Percentiles rank a stretch among this genome's conserved stretches.
These are phyloP conservation scores for Pedetes capensis DNA, from an alignment of 2,113 vertebrate species.

Conservation along the genomic window DNA sequence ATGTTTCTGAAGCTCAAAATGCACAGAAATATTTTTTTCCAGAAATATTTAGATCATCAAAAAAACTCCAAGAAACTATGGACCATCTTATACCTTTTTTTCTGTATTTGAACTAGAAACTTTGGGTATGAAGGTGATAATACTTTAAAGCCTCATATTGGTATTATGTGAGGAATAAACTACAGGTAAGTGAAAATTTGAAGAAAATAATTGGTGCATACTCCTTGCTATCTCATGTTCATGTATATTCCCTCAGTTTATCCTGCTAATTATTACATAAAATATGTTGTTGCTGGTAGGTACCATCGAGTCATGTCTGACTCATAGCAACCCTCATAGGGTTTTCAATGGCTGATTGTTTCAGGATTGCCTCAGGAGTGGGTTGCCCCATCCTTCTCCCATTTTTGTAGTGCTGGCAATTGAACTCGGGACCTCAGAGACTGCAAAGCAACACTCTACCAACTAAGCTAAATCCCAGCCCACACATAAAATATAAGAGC, in stretches of 20 bases:
- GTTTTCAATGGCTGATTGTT: too few species aligned
- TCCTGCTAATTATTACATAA: neutral
- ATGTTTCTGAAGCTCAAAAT: neutral
- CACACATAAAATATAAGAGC: too few species aligned
- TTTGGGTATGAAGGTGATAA: neutral
- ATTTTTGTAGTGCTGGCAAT: too few species aligned
- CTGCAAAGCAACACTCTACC: too few species aligned
- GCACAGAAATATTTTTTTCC: neutral
- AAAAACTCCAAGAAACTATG: neutral
- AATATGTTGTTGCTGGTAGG: too few species aligned
- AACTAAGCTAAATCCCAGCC: too few species aligned
- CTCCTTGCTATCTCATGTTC: neutral
- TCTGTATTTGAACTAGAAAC: neutral
- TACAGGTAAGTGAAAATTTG: conserved; percentile 4
- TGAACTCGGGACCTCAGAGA: too few species aligned
- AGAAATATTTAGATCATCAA: neutral
- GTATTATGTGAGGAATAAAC: conserved; percentile 5
- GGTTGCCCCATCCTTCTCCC: too few species aligned
- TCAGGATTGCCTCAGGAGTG: too few species aligned
- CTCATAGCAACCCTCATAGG: too few species aligned
- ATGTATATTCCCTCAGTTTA: neutral
- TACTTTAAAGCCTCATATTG: neutral
- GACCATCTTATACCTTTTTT: neutral
- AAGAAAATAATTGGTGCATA: neutral
- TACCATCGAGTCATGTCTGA: too few species aligned